These are phyloP conservation scores for Drosophila affinis DNA, from an alignment of 2,888 invertebrate genomes.

Conservation along the genomic window DNA sequence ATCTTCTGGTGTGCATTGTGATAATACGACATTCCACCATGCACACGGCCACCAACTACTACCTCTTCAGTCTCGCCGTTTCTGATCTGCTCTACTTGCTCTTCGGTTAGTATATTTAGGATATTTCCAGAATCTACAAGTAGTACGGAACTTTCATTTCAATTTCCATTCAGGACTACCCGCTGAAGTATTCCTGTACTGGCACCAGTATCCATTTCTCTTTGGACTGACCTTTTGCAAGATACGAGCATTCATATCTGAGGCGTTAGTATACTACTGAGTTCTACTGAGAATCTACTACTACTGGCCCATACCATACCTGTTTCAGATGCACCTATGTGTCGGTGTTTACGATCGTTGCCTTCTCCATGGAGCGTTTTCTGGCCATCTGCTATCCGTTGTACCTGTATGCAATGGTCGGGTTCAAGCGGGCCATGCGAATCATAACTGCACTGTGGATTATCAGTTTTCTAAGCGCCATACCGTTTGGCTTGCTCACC, in stretches of 20 bases:
- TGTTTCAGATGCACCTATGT: constrained; percentile 91
- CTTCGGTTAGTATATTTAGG: constrained; percentile 87
- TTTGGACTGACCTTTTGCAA: constrained; percentile 92
- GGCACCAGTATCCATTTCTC: constrained; percentile 95
- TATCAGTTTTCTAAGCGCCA: constrained; percentile 89
- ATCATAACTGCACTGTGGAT: constrained; percentile 92
- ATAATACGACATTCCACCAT: constrained; percentile 91
- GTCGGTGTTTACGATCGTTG: constrained; percentile 95
- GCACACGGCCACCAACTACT: constrained; percentile 96
- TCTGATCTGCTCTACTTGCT: constrained; percentile 92
- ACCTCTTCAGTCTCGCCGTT: constrained; percentile 93
- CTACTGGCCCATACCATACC: not conserved
- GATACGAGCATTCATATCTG: constrained; percentile 91
- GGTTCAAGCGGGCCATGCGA: constrained; percentile 90
- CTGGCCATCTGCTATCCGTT: constrained; percentile 96
- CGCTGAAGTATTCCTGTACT: constrained; percentile 91
- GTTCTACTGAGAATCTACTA: not conserved
- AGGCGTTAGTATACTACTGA: constrained; percentile 88
- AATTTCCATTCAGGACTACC: constrained; percentile 89
- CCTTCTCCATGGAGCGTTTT: constrained; percentile 95
- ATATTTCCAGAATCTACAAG: too few relatives aligned
- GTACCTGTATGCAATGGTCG: constrained; percentile 92
- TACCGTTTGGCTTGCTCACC: constrained; percentile 91
- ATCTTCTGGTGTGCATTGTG: constrained; percentile 92
- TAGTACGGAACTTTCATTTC: too few relatives aligned